phyloP scores from a whole-genome alignment of 2,113 vertebrate genomes.

The Gnathochromis pfefferi region DNA sequence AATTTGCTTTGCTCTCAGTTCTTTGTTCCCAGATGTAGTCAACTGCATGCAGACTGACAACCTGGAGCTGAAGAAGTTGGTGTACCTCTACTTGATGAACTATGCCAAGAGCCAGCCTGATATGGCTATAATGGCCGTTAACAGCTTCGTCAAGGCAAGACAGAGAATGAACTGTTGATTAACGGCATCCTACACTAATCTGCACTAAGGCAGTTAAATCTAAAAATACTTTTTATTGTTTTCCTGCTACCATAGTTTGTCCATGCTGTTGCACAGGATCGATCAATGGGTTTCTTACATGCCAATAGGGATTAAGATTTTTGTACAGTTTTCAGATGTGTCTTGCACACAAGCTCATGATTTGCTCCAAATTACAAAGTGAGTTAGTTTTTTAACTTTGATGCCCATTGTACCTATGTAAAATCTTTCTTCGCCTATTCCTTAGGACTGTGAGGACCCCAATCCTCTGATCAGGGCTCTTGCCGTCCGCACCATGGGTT shows the following conservation, averaged over 20 bases:
- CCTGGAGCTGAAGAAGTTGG: conserved; percentile 96
- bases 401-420: not conserved
- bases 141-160: conserved; percentile 96
- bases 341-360: not conserved
- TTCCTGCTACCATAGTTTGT: not conserved
- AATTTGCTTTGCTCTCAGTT: conserved; percentile 64
- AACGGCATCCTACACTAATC: not conserved
- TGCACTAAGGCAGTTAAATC: not conserved
- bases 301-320: not conserved
- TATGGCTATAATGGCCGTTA: conserved; percentile 99
- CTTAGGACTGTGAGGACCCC: conserved; percentile 96
- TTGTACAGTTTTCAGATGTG: not conserved
- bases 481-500: conserved; percentile 98
- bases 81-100: conserved; percentile 98
- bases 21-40: conserved; percentile 95
- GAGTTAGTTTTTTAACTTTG: rapidly evolving
- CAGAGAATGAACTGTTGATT: not conserved
- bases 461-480: conserved; percentile 95
- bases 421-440: not conserved
- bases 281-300: not conserved
- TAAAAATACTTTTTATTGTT: not conserved
- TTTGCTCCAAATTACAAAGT: not conserved
- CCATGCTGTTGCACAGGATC: not conserved
- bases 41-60: conserved; percentile 99
- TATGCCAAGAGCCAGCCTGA: conserved; percentile 98